phyloP scores from a whole-genome alignment of 2,888 invertebrate species.

The Ptilodon capucinus region DNA sequence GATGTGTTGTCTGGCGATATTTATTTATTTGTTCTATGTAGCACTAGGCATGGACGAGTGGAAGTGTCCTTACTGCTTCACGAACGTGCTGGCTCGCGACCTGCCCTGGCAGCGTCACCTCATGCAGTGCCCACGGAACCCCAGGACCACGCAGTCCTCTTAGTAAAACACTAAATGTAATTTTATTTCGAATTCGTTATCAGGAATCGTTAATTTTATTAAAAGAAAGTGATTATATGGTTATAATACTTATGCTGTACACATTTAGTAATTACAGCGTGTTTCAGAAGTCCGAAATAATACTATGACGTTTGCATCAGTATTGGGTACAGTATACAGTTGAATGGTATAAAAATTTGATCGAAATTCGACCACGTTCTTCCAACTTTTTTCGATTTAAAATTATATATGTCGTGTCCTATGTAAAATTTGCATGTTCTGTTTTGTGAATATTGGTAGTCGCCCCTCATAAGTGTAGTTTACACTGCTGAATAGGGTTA shows the following conservation, averaged over 20 bases:
- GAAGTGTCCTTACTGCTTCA: constrained; percentile 93
- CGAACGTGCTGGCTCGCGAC: constrained; percentile 88
- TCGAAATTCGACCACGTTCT: too few relatives aligned
- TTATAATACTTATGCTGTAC: constrained; percentile 7
- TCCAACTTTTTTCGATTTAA: too few relatives aligned
- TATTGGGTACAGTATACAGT: too few relatives aligned
- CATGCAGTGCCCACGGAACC: constrained; percentile 82
- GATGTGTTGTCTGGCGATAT: too few relatives aligned
- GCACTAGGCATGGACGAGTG: constrained; percentile 84
- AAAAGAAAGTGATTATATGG: constrained; percentile 32
- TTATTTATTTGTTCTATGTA: constrained; percentile 23
- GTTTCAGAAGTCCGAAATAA: too few relatives aligned
- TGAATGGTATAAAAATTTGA: too few relatives aligned
- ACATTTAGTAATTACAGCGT: neutral
- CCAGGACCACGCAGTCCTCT: constrained; percentile 52
- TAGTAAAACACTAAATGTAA: constrained; percentile 12
- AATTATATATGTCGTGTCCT: too few relatives aligned
- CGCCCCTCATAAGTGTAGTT: too few relatives aligned
- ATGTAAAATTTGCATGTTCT: too few relatives aligned
- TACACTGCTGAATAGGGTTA: too few relatives aligned
- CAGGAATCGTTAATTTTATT: neutral
- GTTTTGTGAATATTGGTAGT: too few relatives aligned
- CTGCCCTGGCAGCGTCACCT: constrained; percentile 93
- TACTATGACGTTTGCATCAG: too few relatives aligned
- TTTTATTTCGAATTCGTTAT: neutral